Base-by-base conservation (phyloP, 2,113 vertebrate genomes). In the Ancistrus triradiatus region DNA sequence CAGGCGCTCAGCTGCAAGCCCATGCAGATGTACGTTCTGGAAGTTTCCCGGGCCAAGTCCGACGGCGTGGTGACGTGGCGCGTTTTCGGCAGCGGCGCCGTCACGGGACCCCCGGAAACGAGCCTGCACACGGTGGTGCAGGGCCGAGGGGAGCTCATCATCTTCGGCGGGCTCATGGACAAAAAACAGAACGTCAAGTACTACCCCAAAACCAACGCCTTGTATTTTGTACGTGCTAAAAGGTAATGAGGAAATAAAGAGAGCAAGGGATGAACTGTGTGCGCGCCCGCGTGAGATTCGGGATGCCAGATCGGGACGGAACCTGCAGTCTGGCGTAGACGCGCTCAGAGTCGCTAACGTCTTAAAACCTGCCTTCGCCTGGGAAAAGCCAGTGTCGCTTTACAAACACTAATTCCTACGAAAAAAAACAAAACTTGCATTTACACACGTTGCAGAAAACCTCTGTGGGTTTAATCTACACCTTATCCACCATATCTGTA, bases 101-200 rank as follows among this genome's bases (percentile, higher is more conserved):
- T 97, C 68, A 94, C 94, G 0, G 96, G 95, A 0, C 95, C 96
- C 0, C 96, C 96, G 0, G 96, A 99, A 78, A 99, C 95, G 75
- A 98, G 96, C 82, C 88, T 99, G 66, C 96, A 99, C 73, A 99
- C 95, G 0, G 95, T 98, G 74, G 96, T 98, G 1, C 96, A 97
- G 62, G 96, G 96, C 70, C 75, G 96, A 27, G 96, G 96, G 0
- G 96, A 99, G 65, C 86, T 99, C 48, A 98, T 99, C 76, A 93
- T 99, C 31, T 99, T 99, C 0, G 96, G 96, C 10, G 96, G 96
- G 35, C 90, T 99, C 69, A 97, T 98, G 93, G 95, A 99, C 94
- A 98, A 97, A 87, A 99, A 99, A 85, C 96, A 98, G 79, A 98
- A 98, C 75, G 94, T 97, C 66, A 98, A 99, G 81, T 99, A 98